Evolutionary conservation across 2,113 vertebrate species (phyloP), one percentile per base, ranked within the genome.

Genomic region (Cichladusa arquata): DNA sequence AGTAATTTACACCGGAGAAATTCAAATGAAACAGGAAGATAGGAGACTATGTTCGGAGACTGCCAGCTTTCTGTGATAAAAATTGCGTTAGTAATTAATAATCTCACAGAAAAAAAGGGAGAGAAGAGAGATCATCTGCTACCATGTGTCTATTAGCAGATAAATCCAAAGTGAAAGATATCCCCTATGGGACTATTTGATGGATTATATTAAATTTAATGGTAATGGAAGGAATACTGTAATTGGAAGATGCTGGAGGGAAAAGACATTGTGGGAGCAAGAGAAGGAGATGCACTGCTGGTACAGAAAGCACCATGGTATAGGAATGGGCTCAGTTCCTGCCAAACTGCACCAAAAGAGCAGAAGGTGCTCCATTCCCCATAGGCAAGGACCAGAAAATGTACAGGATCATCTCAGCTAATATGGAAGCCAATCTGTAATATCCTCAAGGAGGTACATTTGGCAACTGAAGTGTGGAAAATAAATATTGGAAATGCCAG

Each of bases 201-300:
- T 97, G 96, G 92, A 96, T 97, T 96, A 93, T 95, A 97, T 97
- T 96, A 97, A 95, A 97, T 97, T 86, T 96, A 97, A 97, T 95
- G 92, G 90, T 92, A 97, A 96, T 97, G 86, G 93, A 95, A 96
- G 64, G 64, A 95, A 91, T 96, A 84, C 88, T 91, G 94, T 96
- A 97, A 97, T 96, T 95, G 95, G 91, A 96, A 96, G 77, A 91
- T 80, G 93, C 96, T 95, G 88, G 80, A 96, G 94, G 88, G 91
- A 86, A 96, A 94, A 96, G 88, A 90, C 93, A 93, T 4, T 74
- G 83, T 91, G 79, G 81, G 61, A 94, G 88, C 40, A 70, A 78
- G 36, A 84, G 51, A 67, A 86, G 44, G 64, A 90, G 74, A 57
- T 65, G 17, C 42, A n/a, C 28, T 90, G 47, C 36, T 90, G 65